A percentile compares a stretch with the other conserved stretches of the same genome.
These are phyloP conservation scores for Hydroisotoma schaefferi DNA, from an alignment of 2,888 invertebrate species.

Conservation along the genomic window DNA sequence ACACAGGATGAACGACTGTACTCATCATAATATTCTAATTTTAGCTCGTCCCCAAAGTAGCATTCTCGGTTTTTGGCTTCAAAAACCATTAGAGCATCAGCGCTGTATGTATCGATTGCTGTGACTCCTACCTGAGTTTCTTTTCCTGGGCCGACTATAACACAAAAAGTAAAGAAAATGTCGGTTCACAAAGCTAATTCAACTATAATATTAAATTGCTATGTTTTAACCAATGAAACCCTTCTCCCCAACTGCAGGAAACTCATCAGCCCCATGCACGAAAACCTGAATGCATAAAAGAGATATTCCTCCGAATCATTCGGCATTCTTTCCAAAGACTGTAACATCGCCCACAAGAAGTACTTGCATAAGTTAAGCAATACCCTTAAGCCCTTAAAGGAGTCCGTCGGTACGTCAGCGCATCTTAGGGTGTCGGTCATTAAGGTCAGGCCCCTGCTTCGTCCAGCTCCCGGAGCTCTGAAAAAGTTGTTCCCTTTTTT, in stretches of 20 bases:
- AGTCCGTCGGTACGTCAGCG: conserved; percentile 44
- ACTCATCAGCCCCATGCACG: conserved; percentile 47
- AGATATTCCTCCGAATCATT: too few species aligned
- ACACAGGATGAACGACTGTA: conserved; percentile 46
- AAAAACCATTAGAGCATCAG: conserved; percentile 38
- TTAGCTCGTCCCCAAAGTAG: conserved; percentile 41
- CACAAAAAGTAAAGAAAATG: too few species aligned
- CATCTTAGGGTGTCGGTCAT: conserved; percentile 47
- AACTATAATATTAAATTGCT: neutral
- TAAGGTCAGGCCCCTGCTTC: conserved; percentile 45
- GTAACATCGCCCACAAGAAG: too few species aligned
- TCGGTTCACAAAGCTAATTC: too few species aligned
- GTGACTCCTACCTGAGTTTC: conserved; percentile 46
- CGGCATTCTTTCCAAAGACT: too few species aligned
- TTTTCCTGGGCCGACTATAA: conserved; percentile 46
- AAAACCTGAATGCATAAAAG: conserved; percentile 25
- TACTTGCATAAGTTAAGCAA: too few species aligned
- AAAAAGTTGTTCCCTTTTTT: conserved; percentile 33
- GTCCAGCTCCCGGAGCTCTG: conserved; percentile 44
- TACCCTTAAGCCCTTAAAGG: conserved; percentile 45
- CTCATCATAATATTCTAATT: conserved; percentile 42
- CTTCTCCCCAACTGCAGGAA: conserved; percentile 45
- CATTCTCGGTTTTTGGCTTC: conserved; percentile 38
- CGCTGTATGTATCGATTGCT: conserved; percentile 44
- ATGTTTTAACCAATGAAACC: conserved; percentile 29